A percentile compares a stretch with the other conserved stretches of the same genome.
These are phyloP conservation scores for Argyrosomus regius DNA, from an alignment of 2,797 vertebrate species.

Conservation along the genomic window DNA sequence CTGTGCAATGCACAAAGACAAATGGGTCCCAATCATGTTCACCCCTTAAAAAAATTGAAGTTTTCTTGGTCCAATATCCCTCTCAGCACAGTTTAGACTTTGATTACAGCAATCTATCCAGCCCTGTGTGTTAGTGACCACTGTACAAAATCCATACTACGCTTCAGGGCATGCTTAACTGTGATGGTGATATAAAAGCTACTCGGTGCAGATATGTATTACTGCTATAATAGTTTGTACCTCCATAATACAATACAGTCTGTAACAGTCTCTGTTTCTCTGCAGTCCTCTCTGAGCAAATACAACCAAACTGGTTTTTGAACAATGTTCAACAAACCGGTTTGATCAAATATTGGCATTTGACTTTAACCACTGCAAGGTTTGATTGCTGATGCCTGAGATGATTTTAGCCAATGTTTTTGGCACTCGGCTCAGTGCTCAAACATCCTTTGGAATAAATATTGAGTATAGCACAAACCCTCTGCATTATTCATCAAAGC, in stretches of 20 bases:
- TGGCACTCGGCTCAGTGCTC: conserved; percentile 14
- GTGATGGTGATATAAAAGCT: conserved; percentile 49
- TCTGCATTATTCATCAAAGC: conserved; percentile 68
- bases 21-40: background rate
- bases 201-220: conserved; percentile 37
- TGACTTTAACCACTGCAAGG: conserved; percentile 43
- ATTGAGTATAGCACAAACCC: conserved; percentile 1
- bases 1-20: background rate
- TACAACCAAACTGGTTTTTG: conserved; percentile 24
- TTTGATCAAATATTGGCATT: conserved; percentile 59
- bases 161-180: conserved; percentile 47
- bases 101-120: conserved; percentile 50
- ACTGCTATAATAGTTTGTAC: conserved; percentile 30
- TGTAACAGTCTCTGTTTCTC: conserved; percentile 20
- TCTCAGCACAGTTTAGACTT: conserved; percentile 37
- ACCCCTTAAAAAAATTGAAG: background rate
- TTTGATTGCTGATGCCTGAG: conserved; percentile 36
- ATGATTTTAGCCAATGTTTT: conserved; percentile 36
- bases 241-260: conserved; percentile 8
- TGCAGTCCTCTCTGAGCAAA: conserved; percentile 40
- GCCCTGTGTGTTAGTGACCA: conserved; percentile 22
- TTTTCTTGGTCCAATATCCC: background rate
- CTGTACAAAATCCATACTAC: conserved; percentile 57
- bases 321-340: conserved; percentile 39
- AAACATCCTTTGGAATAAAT: conserved; percentile 47